These are phyloP conservation scores for Bolinopsis microptera DNA, from an alignment of 37 sponge, comb jelly and placozoan species.

Conservation along the genomic window DNA sequence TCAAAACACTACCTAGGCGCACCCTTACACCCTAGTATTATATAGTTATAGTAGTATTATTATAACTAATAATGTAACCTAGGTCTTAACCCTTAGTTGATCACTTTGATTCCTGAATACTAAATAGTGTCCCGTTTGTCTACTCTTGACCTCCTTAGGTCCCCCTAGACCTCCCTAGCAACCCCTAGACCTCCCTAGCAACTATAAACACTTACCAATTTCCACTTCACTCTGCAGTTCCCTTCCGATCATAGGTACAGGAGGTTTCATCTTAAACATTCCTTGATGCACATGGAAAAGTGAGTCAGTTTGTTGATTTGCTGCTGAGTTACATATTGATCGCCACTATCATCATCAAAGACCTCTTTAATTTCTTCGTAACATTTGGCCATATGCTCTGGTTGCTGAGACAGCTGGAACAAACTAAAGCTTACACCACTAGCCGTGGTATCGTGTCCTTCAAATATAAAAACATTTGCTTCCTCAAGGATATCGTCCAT, in stretches of 20 bases:
- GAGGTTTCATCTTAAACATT: conserved; percentile 19
- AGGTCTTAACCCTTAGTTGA: no score
- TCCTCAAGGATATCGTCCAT: conserved; percentile 26
- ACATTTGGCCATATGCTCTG: not conserved
- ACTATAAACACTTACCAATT: not conserved
- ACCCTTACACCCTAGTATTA: no score
- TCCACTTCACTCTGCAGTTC: not conserved
- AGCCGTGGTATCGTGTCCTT: not conserved
- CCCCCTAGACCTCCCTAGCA: no score
- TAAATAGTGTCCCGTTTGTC: no score
- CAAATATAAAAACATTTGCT: not conserved
- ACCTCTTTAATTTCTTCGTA: not conserved
- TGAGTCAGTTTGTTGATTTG: not conserved
- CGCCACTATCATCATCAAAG: not conserved
- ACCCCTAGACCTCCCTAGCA: no score
- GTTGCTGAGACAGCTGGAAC: not conserved
- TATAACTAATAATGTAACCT: no score
- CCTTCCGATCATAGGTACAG: not conserved
- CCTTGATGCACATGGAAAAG: conserved; percentile 8
- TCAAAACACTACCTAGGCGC: no score
- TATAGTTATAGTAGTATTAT: no score
- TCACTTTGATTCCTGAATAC: no score
- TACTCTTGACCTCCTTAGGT: no score
- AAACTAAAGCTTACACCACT: not conserved
- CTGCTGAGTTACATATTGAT: not conserved